Base-by-base conservation (phyloP, 2,888 invertebrate species). In the Cantharis rufa region DNA sequence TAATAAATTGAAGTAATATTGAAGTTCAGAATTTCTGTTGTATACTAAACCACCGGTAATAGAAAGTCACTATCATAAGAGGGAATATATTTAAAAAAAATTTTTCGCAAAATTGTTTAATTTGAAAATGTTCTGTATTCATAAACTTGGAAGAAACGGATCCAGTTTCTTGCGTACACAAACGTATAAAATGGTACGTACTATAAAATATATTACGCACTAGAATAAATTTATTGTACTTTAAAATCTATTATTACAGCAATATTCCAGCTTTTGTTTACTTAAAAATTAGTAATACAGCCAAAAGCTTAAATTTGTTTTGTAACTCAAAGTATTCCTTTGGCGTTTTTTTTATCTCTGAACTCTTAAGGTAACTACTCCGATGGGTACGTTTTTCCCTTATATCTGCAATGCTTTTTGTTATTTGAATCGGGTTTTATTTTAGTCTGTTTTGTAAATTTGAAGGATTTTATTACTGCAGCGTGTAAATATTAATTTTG, bases 321-420 rank as follows among this genome's bases (percentile, higher is more conserved):
- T 48, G 48, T 48, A 48, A 48, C 63, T 27, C 21, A 62, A 24
- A 62, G 21, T 70, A 11, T 24, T 24, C 70, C 24, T 61, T 70
- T 62, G 61, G 27, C 70, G 62, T 10, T 62, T 70, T 70, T n/a
- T 70, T 61, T 61, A 70, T 61, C 61, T 62, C 21, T 11, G 61
- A 70, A 62, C 62, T 15, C 13, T 70, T 70, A 61, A 18, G n/a
- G 13, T 70, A 70, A 70, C 62, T 62, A 27, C 62, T 24, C 62
- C 62, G 32, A 70, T 13, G 62, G 70, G 61, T 61, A 62, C 61
- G 9, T 24, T 70, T 61, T 15, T 70, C 15, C 61, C 10, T 70
- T 15, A 62, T 70, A 70, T 61, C 48, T 70, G 70, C 69, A 11
- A 48, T 70, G 69, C 69, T 70, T 48, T 48, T 21, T 21, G 13